Percentiles rank a stretch among this genome's conserved stretches.
phyloP scores from a whole-genome alignment of 1,140 invertebrate genomes.

The Hyphantria cunea region DNA sequence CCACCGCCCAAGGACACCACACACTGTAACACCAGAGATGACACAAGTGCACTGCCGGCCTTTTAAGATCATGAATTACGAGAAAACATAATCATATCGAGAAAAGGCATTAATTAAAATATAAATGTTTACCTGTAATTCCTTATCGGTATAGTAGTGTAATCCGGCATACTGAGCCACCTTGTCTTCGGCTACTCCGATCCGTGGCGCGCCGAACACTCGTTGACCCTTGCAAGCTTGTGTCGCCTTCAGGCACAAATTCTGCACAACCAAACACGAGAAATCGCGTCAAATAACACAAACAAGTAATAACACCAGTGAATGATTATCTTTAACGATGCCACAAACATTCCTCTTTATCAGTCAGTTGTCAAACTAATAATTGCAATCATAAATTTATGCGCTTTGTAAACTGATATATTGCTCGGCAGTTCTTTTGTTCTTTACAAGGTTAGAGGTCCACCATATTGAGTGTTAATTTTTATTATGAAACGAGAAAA shows the following conservation, averaged over 20 bases:
- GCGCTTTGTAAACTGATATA: too few species aligned
- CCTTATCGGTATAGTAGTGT: slow-evolving; percentile 97
- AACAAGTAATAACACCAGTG: slow-evolving; percentile 30
- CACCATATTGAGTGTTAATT: too few species aligned
- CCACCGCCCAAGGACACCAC: too few species aligned
- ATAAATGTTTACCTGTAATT: slow-evolving; percentile 86
- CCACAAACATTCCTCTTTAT: slow-evolving; percentile 16
- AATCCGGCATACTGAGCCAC: slow-evolving; percentile 94
- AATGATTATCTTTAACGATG: slow-evolving; percentile 38
- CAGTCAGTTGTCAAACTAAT: too few species aligned
- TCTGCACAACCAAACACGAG: slow-evolving; percentile 79
- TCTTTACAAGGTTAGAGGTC: too few species aligned
- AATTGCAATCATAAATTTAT: background rate
- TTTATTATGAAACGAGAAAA: too few species aligned
- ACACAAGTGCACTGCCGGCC: too few species aligned
- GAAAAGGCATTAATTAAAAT: slow-evolving; percentile 2
- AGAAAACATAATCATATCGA: background rate
- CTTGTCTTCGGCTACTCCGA: slow-evolving; percentile 94
- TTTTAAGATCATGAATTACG: too few species aligned
- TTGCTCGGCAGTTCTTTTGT: too few species aligned
- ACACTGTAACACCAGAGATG: too few species aligned
- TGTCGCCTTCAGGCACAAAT: slow-evolving; percentile 93
- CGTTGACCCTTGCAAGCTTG: slow-evolving; percentile 92
- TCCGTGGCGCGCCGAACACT: slow-evolving; percentile 89
- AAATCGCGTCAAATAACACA: slow-evolving; percentile 46